phyloP scores from a whole-genome alignment of 2,888 invertebrate species.

The Nebria brevicollis region DNA sequence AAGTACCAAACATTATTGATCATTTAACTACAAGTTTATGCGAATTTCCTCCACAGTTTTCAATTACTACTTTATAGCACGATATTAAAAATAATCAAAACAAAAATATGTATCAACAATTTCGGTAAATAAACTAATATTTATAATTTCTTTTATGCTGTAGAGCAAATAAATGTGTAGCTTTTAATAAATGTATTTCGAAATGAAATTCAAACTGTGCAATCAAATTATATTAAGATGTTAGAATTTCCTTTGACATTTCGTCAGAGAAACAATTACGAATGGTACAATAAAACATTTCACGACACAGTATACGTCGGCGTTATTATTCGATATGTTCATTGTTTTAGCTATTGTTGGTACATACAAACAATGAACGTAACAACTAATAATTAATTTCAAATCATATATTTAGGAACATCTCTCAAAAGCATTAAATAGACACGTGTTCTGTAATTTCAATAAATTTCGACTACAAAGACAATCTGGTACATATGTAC shows the following conservation, averaged over 20 bases:
- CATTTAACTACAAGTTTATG: background rate
- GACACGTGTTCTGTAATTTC: constrained; percentile 21
- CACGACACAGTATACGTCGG: constrained; percentile 6
- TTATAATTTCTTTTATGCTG: too few species aligned
- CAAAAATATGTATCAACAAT: too few species aligned
- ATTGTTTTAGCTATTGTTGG: constrained; percentile 33
- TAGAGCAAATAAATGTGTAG: too few species aligned
- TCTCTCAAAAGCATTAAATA: constrained; percentile 9
- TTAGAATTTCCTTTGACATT: background rate
- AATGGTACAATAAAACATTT: constrained; percentile 7
- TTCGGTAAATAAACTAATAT: too few species aligned
- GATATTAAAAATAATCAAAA: background rate
- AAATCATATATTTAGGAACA: background rate
- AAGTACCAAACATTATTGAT: background rate
- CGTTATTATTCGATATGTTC: constrained; percentile 11
- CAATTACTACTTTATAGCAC: background rate
- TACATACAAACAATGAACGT: constrained; percentile 16
- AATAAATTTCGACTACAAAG: constrained; percentile 29
- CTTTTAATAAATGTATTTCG: too few species aligned
- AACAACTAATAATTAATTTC: constrained; percentile 27
- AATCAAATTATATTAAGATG: constrained; percentile 1
- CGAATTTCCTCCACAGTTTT: background rate
- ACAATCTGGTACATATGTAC: background rate
- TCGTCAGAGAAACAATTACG: background rate
- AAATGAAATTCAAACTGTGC: background rate